Evolutionary conservation across 2,888 invertebrate species (phyloP), one percentile per base, ranked within the genome.

Genomic region (Pecten maximus): DNA sequence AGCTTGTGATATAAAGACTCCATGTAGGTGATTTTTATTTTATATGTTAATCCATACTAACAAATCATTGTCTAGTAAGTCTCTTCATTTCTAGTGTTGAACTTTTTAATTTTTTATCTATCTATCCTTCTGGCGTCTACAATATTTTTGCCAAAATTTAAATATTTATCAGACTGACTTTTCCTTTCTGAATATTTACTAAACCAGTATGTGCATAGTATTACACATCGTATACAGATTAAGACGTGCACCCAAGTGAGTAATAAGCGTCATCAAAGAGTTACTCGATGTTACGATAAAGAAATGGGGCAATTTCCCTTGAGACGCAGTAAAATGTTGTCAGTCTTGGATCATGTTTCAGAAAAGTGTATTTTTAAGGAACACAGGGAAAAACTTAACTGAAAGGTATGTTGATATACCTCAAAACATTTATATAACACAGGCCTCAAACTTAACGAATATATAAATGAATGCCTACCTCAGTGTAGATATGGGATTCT

Each of bases 171-270:
- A 35, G 35, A 28, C 28, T 1, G 35, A 74, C 74, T 74, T 74
- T 35, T 74, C 35, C 74, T 35, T 74, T 74, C 74, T 74, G 74
- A 35, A 74, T 74, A 74, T 35, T 35, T 35, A 74, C 74, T 74
- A 35, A 74, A 74, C 74, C 74, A 74, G 74, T 35, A 28, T 74
- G 28, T 74, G 74, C 74, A 74, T 1, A 23, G 35, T 74, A 35
- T 74, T 23, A 35, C 28, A 19, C 35, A 10, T 74, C 8, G 28
- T 35, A 74, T 23, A 35, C 74, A 28, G 74, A 74, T 74, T 3
- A 74, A 74, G 74, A 74, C 74, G 28, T 28, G 74, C 74, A 74
- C 74, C 28, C 74, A 35, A 74, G 28, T 74, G 74, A 74, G 74
- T 23, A 74, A 35, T 35, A 74, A 74, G 35, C 35, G 28, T 74